Evolutionary conservation across 2,888 invertebrate species (phyloP).

Genomic region (Uloborus plumipes): DNA sequence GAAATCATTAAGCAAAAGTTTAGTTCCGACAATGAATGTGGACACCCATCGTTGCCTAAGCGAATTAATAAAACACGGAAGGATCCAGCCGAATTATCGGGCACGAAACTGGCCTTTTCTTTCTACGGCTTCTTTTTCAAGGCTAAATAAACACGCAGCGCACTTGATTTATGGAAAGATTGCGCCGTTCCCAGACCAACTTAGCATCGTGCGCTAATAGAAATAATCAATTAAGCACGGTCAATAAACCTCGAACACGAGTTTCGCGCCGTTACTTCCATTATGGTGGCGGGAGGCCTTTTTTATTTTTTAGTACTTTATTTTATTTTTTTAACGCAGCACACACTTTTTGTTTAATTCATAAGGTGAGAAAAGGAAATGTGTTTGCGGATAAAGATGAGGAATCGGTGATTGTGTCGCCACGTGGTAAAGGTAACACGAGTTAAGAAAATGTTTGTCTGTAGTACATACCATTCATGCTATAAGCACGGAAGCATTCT

Average conservation of each 20-base stretch:
- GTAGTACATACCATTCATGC: no score
- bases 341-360: constrained; percentile 10
- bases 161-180: constrained; percentile 43
- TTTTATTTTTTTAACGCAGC: neutral
- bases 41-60: constrained; percentile 32
- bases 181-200: constrained; percentile 26
- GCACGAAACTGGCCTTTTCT: constrained; percentile 32
- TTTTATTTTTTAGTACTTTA: constrained; percentile 18
- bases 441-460: no score
- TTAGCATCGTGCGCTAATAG: constrained; percentile 48
- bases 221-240: constrained; percentile 60
- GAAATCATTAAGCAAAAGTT: constrained; percentile 53
- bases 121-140: constrained; percentile 39
- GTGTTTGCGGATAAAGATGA: no score
- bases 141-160: constrained; percentile 56
- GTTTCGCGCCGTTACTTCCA: constrained; percentile 40
- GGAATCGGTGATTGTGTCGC: no score
- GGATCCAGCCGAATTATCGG: constrained; percentile 36
- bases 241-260: constrained; percentile 59
- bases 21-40: constrained; percentile 34
- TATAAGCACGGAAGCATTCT: no score
- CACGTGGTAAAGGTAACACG: no score
- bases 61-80: constrained; percentile 50
- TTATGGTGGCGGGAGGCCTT: constrained; percentile 24
- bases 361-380: constrained; percentile 25